Evolutionary conservation across 2,888 invertebrate genomes (phyloP), one percentile per base, ranked within the genome.

Genomic region (Papilio gigon): DNA sequence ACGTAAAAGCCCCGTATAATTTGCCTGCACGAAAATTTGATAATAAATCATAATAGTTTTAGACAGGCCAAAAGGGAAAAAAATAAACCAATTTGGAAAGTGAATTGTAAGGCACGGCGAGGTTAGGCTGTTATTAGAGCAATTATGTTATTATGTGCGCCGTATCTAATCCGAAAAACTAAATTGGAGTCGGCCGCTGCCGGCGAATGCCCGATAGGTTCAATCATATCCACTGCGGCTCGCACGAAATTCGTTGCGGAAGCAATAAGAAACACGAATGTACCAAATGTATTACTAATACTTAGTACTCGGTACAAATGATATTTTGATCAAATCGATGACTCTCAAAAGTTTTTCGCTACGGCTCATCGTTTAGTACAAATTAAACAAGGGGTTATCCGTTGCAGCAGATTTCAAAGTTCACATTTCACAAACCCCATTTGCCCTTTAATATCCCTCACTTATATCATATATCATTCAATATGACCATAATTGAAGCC

Each of bases 61-160:
- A 89, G 90, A 89, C 89, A 88, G 87, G 86, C 84, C 83, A 80
- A 78, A 84, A 82, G 84, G 85, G 74, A 77, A 78, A 89, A 91
- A 91, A 89, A 90, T 89, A 89, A 89, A 90, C 90, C 89, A 90
- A 91, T 90, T 92, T 92, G 88, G 90, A 92, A 92, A 92, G 92
- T 91, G 90, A 91, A 91, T 90, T 90, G 89, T 92, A 90, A 89
- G 92, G 90, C 88, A 89, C 87, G 86, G 86, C 89, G 84, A 81
- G 85, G 82, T 85, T 80, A 83, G 84, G 81, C 87, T 91, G 87
- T 91, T 92, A 92, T 91, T 91, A 91, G 89, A 89, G 80, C 92
- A 92, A 92, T 92, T 92, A 91, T 91, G 91, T 92, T 90, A 91
- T 92, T 92, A 91, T 90, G 88, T 90, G 88, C 84, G 90, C 90